Evolutionary conservation across 2,113 vertebrate species (phyloP).

Genomic region (Blennius ocellaris): DNA sequence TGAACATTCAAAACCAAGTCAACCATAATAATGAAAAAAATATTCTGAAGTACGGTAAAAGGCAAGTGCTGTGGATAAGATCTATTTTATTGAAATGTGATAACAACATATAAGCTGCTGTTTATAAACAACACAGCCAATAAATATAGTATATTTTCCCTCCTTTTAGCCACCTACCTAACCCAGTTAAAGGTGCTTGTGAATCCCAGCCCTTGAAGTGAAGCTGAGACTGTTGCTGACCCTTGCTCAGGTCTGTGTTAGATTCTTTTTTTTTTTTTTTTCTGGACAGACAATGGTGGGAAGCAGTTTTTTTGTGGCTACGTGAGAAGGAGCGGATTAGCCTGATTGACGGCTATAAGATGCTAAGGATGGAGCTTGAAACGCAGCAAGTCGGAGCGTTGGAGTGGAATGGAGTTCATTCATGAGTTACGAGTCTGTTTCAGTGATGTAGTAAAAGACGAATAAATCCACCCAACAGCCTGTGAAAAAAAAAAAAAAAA

Average conservation of each 20-base stretch:
- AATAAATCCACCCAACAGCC: constrained; percentile 80
- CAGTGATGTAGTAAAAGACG: constrained; percentile 78
- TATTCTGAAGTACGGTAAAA: constrained; percentile 28
- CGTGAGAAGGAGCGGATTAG: constrained; percentile 74
- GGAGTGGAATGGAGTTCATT: constrained; percentile 81
- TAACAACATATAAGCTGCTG: constrained; percentile 25
- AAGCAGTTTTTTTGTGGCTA: constrained; percentile 43
- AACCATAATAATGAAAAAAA: constrained; percentile 47
- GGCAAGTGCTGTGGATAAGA: constrained; percentile 13
- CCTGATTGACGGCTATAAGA: constrained; percentile 82
- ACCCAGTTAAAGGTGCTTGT: not conserved
- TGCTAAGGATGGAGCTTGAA: constrained; percentile 76
- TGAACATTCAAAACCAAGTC: constrained; percentile 59
- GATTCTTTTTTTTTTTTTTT: constrained; percentile 8
- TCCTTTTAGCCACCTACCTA: constrained; percentile 4
- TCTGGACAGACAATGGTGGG: constrained; percentile 29
- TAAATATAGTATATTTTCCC: not conserved
- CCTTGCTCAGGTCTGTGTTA: constrained; percentile 17
- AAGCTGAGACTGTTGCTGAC: constrained; percentile 25
- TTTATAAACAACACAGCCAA: constrained; percentile 1
- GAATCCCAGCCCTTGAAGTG: constrained; percentile 6
- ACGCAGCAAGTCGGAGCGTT: constrained; percentile 56
- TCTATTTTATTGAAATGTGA: constrained; percentile 33
- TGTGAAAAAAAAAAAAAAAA: constrained; percentile 68
- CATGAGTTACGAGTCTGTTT: constrained; percentile 83